A percentile compares a stretch with the other conserved stretches of the same genome.
Conservation (phyloP, 2,113 vertebrate genomes). For the Pangasianodon gigas region DNA sequence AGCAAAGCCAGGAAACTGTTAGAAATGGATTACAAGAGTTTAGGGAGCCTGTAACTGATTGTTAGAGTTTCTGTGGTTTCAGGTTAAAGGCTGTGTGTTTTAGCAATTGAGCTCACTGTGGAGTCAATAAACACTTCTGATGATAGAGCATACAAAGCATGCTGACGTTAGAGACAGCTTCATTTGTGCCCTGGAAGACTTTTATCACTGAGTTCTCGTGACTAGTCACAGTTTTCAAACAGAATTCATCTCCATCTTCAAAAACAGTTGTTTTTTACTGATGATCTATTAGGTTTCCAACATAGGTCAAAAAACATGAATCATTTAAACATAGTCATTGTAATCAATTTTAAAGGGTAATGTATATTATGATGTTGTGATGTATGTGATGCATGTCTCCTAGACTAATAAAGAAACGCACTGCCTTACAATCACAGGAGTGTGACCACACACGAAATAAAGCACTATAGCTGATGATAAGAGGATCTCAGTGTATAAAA, state of each 20-base stretch:
- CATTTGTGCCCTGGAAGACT: neutral
- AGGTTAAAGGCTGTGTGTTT: constrained; percentile 30
- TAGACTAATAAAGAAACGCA: neutral
- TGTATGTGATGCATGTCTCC: neutral
- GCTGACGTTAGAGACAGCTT: neutral
- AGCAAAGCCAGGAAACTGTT: neutral
- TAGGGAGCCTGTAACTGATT: constrained; percentile 5
- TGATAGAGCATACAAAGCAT: constrained; percentile 13
- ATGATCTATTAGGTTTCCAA: neutral
- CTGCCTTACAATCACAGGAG: neutral
- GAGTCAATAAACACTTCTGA: constrained; percentile 29
- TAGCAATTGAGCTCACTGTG: neutral
- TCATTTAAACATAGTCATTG: neutral
- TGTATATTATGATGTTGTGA: neutral
- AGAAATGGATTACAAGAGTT: constrained; percentile 10
- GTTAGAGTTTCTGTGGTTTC: constrained; percentile 27
- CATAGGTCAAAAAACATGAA: neutral
- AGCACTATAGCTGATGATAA: constrained; percentile 28
- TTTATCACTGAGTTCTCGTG: neutral
- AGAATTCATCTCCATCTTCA: neutral
- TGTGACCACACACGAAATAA: constrained; percentile 24
- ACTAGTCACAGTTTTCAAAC: neutral
- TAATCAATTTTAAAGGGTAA: neutral
- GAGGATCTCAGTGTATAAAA: neutral
- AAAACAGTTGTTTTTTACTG: neutral